Conservation (phyloP, 2,797 vertebrate genomes). For the Eulemur rubriventer region DNA sequence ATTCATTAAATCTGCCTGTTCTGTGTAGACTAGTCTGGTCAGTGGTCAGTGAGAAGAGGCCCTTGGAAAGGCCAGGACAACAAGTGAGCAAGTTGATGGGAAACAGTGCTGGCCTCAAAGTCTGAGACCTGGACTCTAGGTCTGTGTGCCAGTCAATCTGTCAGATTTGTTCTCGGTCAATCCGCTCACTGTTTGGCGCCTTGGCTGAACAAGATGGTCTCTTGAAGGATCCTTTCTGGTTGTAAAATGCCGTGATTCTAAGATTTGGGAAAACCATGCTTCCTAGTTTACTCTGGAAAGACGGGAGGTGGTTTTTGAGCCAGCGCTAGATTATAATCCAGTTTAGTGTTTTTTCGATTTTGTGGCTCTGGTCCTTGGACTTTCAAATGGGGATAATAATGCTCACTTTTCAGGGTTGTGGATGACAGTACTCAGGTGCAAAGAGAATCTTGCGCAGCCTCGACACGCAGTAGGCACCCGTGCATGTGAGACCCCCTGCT, state of each 20-base stretch:
- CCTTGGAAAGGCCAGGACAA: neutral
- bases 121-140: neutral
- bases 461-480: fast-evolving
- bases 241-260: neutral
- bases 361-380: neutral
- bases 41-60: neutral
- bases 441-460: neutral
- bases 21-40: too few species aligned
- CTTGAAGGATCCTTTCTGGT: neutral
- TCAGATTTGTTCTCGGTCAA: too few species aligned
- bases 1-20: neutral
- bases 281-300: neutral
- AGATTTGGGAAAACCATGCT: neutral
- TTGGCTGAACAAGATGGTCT: neutral
- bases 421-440: neutral
- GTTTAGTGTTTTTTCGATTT: neutral
- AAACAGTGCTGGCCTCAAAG: neutral
- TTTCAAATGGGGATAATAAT: neutral
- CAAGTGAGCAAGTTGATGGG: neutral
- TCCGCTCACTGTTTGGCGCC: neutral
- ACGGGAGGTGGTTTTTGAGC: neutral
- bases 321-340: neutral
- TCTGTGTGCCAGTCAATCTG: neutral
- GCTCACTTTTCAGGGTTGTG: neutral
- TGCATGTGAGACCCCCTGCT: fast-evolving